Base-by-base conservation (phyloP, 2,113 vertebrate species). In the Scophthalmus maximus region DNA sequence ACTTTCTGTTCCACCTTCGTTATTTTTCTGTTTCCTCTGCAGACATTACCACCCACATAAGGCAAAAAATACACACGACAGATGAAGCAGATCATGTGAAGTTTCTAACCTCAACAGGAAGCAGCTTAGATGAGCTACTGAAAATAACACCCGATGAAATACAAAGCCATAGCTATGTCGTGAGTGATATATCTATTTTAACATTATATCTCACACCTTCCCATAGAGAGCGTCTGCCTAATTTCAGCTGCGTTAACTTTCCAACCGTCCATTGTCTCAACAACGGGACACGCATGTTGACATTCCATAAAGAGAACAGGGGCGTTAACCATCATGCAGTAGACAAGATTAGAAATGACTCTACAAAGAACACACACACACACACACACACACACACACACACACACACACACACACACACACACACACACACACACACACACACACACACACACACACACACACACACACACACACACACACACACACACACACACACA, bases 101-200 rank as follows among this genome's bases (percentile, higher is more conserved):
- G 42, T 36, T 52, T 27, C 26, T 50, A 42, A 64, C 69, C 67
- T 38, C 32, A 69, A 70, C 81, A 77, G 75, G 81, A 79, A 81
- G 25, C 38, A 27, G 40, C 34, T 56, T 23, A 49, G 44, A 55
- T 42, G 29, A 51, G 42, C 26, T 40, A 32, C 57, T 47, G 25
- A 57, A 47, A 36, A 30, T 26, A 59, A 34, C 18, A n/a, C 25
- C n/a, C 8, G 29, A n/a, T 18, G 9, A 53, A 22, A 26, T 5
- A 42, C 8, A 56, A 56, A 61, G 12, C 25, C 4, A 15, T 17
- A 56, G n/a, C 6, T 27, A 18, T 51, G n/a, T 6, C 14, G 11
- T 55, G 53, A 55, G 23, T 17, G 3, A 23, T 47, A 42, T 15
- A 32, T 52, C 17, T 51, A 40, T 46, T 63, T 62, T 34, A 34